Percentiles rank a stretch among this genome's conserved stretches.
These are phyloP conservation scores for Hyperopisus bebe DNA, from an alignment of 2,113 vertebrate genomes.

Conservation along the genomic window DNA sequence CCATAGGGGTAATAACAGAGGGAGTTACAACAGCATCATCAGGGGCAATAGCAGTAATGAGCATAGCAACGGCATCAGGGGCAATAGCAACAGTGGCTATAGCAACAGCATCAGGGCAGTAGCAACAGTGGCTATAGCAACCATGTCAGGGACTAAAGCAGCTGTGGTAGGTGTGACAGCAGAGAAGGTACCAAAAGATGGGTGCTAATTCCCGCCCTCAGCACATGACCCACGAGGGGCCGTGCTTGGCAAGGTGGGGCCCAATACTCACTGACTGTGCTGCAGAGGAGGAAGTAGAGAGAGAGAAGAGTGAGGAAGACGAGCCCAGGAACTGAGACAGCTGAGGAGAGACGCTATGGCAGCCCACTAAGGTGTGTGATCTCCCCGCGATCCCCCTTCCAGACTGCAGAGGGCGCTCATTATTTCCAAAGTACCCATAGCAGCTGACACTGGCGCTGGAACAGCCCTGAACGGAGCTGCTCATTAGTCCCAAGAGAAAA, in stretches of 20 bases:
- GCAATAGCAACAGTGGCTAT: conserved; percentile 1
- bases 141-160: not conserved
- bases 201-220: not conserved
- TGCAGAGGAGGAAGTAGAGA: conserved; percentile 1
- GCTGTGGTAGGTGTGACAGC: not conserved
- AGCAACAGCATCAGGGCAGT: not conserved
- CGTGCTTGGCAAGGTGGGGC: not conserved
- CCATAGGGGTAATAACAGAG: not conserved
- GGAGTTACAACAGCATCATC: not conserved
- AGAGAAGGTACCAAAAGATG: not conserved
- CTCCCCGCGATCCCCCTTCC: not conserved
- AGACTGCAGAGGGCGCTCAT: not conserved
- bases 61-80: not conserved
- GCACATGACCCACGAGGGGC: not conserved
- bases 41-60: not conserved
- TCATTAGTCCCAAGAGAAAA: not conserved
- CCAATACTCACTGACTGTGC: not conserved
- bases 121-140: conserved; percentile 7
- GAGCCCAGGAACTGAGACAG: not conserved
- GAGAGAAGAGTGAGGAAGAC: not conserved
- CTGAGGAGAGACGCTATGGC: not conserved
- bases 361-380: not conserved
- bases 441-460: not conserved
- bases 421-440: not conserved
- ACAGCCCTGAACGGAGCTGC: not conserved